Conservation (phyloP, 2,113 vertebrate species). For the Centropus unirufus region DNA sequence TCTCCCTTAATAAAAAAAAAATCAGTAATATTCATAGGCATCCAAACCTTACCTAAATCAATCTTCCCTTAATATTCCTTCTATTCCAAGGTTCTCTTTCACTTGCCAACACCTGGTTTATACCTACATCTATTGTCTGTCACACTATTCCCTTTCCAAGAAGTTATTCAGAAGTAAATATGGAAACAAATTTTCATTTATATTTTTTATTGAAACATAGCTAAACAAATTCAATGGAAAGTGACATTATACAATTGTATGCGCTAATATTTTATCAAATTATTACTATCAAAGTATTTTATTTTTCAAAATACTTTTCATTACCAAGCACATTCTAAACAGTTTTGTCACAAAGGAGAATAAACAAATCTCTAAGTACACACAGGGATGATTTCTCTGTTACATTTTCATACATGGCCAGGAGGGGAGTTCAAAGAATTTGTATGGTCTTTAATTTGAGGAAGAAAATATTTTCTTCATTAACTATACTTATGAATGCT, state of each 20-base stretch:
- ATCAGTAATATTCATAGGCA: neutral
- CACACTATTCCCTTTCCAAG: neutral
- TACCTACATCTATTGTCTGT: neutral
- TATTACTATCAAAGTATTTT: neutral
- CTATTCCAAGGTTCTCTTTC: neutral
- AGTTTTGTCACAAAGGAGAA: neutral
- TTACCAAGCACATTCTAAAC: neutral
- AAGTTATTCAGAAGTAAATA: neutral
- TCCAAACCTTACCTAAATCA: neutral
- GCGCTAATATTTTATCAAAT: neutral
- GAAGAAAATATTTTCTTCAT: neutral
- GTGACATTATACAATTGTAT: neutral
- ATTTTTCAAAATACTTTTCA: neutral
- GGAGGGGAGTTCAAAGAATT: neutral
- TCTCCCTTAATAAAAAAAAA: neutral
- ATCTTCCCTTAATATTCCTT: neutral
- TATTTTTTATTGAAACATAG: neutral
- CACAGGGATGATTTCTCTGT: neutral
- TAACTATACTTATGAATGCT: neutral
- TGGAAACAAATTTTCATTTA: neutral
- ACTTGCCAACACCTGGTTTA: neutral
- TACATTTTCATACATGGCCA: neutral
- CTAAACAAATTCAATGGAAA: neutral
- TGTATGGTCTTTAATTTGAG: neutral
- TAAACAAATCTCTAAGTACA: neutral